Percentiles rank a stretch among this genome's conserved stretches.
phyloP scores from a whole-genome alignment of 2,797 vertebrate genomes.

The Gymnothorax reevesii region DNA sequence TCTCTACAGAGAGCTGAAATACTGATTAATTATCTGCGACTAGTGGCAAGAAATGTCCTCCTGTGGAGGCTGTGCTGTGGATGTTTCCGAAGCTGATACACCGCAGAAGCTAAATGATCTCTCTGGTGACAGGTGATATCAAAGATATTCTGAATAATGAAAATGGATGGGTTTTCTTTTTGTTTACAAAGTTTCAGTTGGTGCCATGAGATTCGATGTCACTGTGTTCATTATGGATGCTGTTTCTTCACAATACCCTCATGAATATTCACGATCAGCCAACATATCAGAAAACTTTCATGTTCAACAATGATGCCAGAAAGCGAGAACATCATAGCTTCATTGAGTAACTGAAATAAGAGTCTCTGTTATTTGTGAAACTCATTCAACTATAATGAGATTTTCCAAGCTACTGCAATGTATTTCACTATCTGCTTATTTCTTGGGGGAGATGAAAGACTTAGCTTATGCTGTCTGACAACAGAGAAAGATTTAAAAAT shows the following conservation, averaged over 20 bases:
- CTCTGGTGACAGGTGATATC: neutral
- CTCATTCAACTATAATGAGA: neutral
- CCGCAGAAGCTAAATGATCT: neutral
- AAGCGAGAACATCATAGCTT: neutral
- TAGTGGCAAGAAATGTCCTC: slow-evolving; percentile 30
- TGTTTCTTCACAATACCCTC: neutral
- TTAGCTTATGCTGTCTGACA: neutral
- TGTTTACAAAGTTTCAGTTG: neutral
- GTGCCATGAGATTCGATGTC: neutral
- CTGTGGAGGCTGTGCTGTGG: neutral
- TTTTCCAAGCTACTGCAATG: neutral
- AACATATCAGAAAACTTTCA: neutral
- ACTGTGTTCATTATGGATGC: neutral
- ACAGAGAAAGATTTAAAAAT: neutral
- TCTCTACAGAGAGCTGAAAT: slow-evolving; percentile 34
- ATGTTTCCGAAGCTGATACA: slow-evolving; percentile 20
- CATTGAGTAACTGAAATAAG: neutral
- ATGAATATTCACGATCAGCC: neutral
- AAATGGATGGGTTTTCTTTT: neutral
- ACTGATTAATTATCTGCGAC: slow-evolving; percentile 40
- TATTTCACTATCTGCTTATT: neutral
- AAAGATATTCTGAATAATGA: neutral
- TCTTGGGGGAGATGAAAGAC: neutral
- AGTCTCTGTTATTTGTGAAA: neutral
- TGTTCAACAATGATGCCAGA: neutral